These are phyloP conservation scores for Diorhabda elongata DNA, from an alignment of 1,140 invertebrate genomes.

Conservation along the genomic window DNA sequence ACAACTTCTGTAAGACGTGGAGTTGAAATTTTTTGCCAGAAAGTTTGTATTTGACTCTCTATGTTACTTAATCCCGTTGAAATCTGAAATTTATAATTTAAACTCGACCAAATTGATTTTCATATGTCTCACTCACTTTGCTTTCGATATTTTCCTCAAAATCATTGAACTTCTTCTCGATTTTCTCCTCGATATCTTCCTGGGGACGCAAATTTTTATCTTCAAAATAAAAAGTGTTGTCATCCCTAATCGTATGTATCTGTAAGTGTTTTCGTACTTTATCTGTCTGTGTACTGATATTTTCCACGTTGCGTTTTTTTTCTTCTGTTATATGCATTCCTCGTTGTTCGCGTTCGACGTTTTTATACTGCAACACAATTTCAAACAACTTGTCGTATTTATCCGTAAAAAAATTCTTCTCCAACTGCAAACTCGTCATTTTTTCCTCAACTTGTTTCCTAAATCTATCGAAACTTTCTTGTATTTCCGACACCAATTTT, in stretches of 20 bases:
- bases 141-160: slow-evolving; percentile 11
- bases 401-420: slow-evolving; percentile 38
- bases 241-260: slow-evolving; percentile 15
- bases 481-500: slow-evolving; percentile 30
- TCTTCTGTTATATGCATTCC: not conserved
- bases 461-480: slow-evolving; percentile 42
- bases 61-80: slow-evolving; percentile 37
- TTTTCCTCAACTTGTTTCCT: slow-evolving; percentile 39
- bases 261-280: slow-evolving; percentile 19
- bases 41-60: slow-evolving; percentile 40
- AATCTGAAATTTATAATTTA: slow-evolving; percentile 24
- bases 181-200: not conserved
- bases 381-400: slow-evolving; percentile 43
- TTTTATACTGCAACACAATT: slow-evolving; percentile 27
- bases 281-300: slow-evolving; percentile 30
- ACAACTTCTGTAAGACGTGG: not conserved
- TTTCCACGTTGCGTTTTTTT: slow-evolving; percentile 16
- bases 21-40: slow-evolving; percentile 37
- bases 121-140: not conserved
- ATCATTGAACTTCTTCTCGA: slow-evolving; percentile 14
- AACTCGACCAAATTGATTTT: too few species aligned
- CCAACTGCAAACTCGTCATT: slow-evolving; percentile 37
- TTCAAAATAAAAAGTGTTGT: slow-evolving; percentile 21
- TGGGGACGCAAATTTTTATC: slow-evolving; percentile 3
- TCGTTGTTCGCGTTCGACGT: slow-evolving; percentile 13